Conservation (phyloP, 2,113 vertebrate species). For the Boulengeromyrus knoepffleri region DNA sequence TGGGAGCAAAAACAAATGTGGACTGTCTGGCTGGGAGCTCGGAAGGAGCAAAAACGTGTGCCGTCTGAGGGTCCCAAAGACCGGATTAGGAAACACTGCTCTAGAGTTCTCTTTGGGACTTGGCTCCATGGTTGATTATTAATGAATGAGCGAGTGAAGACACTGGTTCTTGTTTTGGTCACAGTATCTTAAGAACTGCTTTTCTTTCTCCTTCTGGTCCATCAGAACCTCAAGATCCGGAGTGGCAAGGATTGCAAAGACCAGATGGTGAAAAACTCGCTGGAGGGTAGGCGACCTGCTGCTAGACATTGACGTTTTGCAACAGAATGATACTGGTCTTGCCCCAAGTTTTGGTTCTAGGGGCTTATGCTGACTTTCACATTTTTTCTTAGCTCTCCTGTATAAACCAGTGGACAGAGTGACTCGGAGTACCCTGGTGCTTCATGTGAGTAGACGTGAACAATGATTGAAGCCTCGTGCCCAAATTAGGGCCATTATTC, state of each 20-base stretch:
- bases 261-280: constrained; percentile 79
- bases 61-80: neutral
- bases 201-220: constrained; percentile 40
- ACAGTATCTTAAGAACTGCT: neutral
- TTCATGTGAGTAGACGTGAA: constrained; percentile 63
- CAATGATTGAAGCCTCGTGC: neutral
- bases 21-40: neutral
- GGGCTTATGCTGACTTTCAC: neutral
- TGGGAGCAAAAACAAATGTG: neutral
- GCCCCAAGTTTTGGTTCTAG: neutral
- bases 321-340: neutral
- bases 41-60: neutral
- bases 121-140: neutral
- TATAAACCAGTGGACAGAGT: constrained; percentile 78
- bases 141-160: neutral
- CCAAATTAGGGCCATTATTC: neutral
- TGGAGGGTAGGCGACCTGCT: constrained; percentile 74
- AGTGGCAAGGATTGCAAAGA: constrained; percentile 88
- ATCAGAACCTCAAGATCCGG: constrained; percentile 87
- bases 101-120: neutral
- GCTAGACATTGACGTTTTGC: neutral
- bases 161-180: neutral
- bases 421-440: constrained; percentile 72
- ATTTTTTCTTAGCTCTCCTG: constrained; percentile 55
- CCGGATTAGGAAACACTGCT: neutral